A percentile compares a stretch with the other conserved stretches of the same genome.
These are phyloP conservation scores for Drosophila miranda DNA, from an alignment of 1,140 invertebrate species.

Conservation along the genomic window DNA sequence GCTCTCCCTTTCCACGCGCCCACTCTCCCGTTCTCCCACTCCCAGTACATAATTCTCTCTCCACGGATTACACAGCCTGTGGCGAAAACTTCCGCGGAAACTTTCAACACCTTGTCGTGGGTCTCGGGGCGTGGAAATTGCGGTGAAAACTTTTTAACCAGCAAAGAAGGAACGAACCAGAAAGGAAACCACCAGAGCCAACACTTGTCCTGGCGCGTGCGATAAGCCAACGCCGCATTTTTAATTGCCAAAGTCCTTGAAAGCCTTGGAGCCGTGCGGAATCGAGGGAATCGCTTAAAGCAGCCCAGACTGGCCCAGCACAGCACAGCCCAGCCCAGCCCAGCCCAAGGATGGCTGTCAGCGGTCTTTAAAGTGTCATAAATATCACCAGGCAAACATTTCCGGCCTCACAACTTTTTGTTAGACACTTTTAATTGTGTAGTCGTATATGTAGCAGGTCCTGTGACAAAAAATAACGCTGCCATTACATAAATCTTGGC, in stretches of 20 bases:
- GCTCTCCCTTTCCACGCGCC: neutral
- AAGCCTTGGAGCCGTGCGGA: neutral
- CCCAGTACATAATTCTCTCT: too few relatives aligned
- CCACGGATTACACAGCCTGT: conserved; percentile 26
- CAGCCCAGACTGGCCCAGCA: neutral
- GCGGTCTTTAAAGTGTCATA: conserved; percentile 69
- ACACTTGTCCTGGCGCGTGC: conserved; percentile 64
- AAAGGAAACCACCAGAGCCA: neutral
- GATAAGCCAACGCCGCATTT: conserved; percentile 72
- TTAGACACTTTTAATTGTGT: conserved; percentile 51
- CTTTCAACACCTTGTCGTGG: conserved; percentile 66
- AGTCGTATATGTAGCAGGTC: too few relatives aligned
- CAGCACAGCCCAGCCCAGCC: too few relatives aligned
- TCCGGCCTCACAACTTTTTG: conserved; percentile 30
- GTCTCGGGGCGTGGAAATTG: conserved; percentile 31
- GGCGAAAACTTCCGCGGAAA: conserved; percentile 60
- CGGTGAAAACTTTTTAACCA: conserved; percentile 58
- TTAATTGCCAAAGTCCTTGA: conserved; percentile 67
- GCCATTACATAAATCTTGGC: conserved; percentile 64
- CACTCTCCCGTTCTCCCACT: too few relatives aligned
- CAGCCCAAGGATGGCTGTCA: neutral
- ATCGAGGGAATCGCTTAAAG: conserved; percentile 39
- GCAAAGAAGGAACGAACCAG: conserved; percentile 27
- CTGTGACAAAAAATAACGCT: conserved; percentile 19
- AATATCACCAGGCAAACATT: conserved; percentile 56